Percentiles rank a stretch among this genome's conserved stretches.
phyloP scores from a whole-genome alignment of 53 echinoderm and acorn worm species.

The Mesocentrotus franciscanus region DNA sequence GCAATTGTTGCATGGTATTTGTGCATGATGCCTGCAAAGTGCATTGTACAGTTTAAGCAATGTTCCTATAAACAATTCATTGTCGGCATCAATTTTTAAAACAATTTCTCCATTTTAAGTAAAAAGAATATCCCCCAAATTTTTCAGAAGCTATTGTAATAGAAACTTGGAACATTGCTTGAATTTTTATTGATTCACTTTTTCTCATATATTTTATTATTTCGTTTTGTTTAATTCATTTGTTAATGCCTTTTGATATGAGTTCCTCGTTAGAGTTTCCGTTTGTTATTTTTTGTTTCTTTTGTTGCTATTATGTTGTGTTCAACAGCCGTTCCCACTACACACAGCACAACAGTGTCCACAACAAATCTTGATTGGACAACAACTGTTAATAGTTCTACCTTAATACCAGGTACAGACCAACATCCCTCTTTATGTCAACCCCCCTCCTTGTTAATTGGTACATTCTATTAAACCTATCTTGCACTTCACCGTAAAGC shows the following conservation, averaged over 20 bases:
- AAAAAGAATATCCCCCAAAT: neutral
- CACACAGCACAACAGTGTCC: slow-evolving; percentile 49
- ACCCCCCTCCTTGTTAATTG: neutral
- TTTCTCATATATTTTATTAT: neutral
- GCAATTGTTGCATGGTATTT: slow-evolving; percentile 46
- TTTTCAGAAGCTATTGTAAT: neutral
- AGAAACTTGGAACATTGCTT: neutral
- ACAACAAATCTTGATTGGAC: slow-evolving; percentile 42
- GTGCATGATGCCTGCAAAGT: slow-evolving; percentile 34
- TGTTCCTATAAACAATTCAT: neutral
- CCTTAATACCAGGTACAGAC: slow-evolving; percentile 50
- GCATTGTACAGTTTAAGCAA: slow-evolving; percentile 16
- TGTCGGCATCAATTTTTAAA: neutral
- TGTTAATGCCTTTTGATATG: neutral
- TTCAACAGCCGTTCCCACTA: slow-evolving; percentile 50
- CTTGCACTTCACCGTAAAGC: neutral
- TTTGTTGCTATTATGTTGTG: slow-evolving; percentile 46
- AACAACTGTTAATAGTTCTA: neutral
- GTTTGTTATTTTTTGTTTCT: slow-evolving; percentile 17
- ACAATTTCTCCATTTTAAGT: neutral
- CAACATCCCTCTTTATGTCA: neutral
- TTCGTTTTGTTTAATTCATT: neutral
- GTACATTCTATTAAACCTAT: neutral
- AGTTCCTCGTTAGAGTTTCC: slow-evolving; percentile 42
- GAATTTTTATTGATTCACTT: neutral